Evolutionary conservation across 2,888 invertebrate genomes (phyloP), one percentile per base, ranked within the genome.

Genomic region (Drosophila borealis): DNA sequence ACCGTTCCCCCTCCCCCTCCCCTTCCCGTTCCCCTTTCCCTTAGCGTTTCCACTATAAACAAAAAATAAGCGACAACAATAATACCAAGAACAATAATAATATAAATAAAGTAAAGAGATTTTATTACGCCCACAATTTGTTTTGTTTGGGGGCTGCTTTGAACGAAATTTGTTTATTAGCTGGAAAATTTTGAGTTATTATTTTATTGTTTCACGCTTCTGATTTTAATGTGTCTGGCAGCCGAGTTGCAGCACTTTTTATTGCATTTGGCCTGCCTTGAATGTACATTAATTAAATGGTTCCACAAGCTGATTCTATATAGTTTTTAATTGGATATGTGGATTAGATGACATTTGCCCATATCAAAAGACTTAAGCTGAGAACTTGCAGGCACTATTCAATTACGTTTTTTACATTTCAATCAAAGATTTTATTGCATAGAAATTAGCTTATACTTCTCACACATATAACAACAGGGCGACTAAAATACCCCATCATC

Each of bases 91-190:
- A 14, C 33, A 36, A 56, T 53, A 44, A 45, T 37, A 44, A 39
- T 14, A 59, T 56, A 67, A 81, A 67, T 67, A 76, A 65, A 62
- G 54, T 61, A 66, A 41, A 81, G 59, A 73, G 68, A 68, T 85
- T 69, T 70, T 75, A 81, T 88, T 73, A 53, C 65, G 39, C 45
- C 48, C 42, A 56, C 50, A 44, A 56, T 60, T 70, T 80, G 50
- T 60, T 60, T 78, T 69, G 33, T 53, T 53, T 39, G n/a, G 53
- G 53, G 29, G 41, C 29, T 53, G 29, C 29, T 29, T 29, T 29
- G 10, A 13, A 42, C 14, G 4, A 66, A 64, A 75, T 65, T 70
- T 64, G 75, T 87, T 89, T 88, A 87, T 89, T 87, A 89, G 78
- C 63, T 71, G 69, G 81, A 89, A 86, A 77, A 71, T 80, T 83